A percentile compares a stretch with the other conserved stretches of the same genome.
phyloP scores from a whole-genome alignment of 2,888 invertebrate genomes.

The Patella ulyssiponensis region DNA sequence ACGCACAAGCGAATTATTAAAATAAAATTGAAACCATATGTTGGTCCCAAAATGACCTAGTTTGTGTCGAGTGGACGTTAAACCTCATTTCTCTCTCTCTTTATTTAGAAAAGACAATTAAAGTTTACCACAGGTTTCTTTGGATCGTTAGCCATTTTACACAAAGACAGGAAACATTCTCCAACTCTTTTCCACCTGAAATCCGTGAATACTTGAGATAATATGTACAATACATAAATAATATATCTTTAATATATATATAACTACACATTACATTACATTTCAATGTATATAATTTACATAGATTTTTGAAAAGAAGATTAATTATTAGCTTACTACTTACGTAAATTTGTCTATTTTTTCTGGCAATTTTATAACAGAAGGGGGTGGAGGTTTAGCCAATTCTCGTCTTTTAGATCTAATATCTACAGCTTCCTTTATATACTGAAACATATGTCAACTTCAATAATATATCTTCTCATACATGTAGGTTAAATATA shows the following conservation, averaged over 20 bases:
- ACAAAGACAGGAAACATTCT: conserved; percentile 64
- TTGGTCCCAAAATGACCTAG: too few species aligned
- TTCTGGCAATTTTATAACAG: conserved; percentile 56
- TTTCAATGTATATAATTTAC: too few species aligned
- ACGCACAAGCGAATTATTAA: too few species aligned
- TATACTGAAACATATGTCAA: conserved; percentile 49
- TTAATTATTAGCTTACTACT: conserved; percentile 28
- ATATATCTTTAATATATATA: too few species aligned
- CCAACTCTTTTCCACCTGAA: conserved; percentile 71
- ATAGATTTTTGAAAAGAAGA: too few species aligned
- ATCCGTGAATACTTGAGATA: conserved; percentile 22
- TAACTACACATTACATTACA: too few species aligned
- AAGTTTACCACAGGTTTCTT: conserved; percentile 60
- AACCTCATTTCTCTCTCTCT: too few species aligned
- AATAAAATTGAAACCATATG: too few species aligned
- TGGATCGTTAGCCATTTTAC: conserved; percentile 59
- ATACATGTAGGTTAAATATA: background rate
- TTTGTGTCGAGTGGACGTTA: too few species aligned
- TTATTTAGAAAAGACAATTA: conserved; percentile 11
- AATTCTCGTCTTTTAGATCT: conserved; percentile 62
- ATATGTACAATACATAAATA: background rate
- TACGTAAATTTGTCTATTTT: conserved; percentile 64
- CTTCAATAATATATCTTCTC: too few species aligned
- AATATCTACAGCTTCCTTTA: conserved; percentile 68
- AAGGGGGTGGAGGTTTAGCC: conserved; percentile 57